Percentiles rank a stretch among this genome's conserved stretches.
These are phyloP conservation scores for Huso huso DNA, from an alignment of 2,797 vertebrate species.

Conservation along the genomic window DNA sequence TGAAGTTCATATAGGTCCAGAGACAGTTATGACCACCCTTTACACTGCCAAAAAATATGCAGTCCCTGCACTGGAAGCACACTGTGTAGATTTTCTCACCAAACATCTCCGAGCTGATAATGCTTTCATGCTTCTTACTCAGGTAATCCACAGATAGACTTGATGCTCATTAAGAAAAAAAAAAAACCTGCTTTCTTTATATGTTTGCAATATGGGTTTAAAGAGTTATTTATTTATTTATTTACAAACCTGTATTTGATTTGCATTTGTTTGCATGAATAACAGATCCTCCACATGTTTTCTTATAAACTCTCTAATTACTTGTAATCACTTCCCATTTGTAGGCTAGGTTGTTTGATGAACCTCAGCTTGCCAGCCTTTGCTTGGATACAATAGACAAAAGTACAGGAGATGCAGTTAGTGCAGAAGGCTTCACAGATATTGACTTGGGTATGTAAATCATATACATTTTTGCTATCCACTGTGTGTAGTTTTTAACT, in stretches of 20 bases:
- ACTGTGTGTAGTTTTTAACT: too few relatives aligned
- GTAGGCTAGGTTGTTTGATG: constrained; percentile 67
- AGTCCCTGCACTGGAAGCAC: constrained; percentile 64
- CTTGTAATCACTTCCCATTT: constrained; percentile 9
- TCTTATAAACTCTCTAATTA: too few relatives aligned
- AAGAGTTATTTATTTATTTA: too few relatives aligned
- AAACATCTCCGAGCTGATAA: constrained; percentile 69
- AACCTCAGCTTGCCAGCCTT: constrained; percentile 67
- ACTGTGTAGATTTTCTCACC: constrained; percentile 67
- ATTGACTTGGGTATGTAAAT: constrained; percentile 59
- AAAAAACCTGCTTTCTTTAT: too few relatives aligned
- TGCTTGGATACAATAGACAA: constrained; percentile 67
- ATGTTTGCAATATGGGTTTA: too few relatives aligned
- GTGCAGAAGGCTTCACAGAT: constrained; percentile 69
- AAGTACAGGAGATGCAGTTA: constrained; percentile 60
- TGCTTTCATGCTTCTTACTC: constrained; percentile 68
- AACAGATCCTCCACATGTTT: too few relatives aligned
- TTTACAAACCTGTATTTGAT: too few relatives aligned
- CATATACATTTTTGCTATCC: not conserved
- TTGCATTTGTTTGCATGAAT: too few relatives aligned
- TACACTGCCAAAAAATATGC: constrained; percentile 71
- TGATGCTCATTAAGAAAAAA: too few relatives aligned
- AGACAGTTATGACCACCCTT: constrained; percentile 70
- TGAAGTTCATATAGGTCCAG: constrained; percentile 68
- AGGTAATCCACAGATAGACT: constrained; percentile 36